Percentiles rank a stretch among this genome's conserved stretches.
These are phyloP conservation scores for Tolmerus cingulatus DNA, from an alignment of 2,888 invertebrate species.

Conservation along the genomic window DNA sequence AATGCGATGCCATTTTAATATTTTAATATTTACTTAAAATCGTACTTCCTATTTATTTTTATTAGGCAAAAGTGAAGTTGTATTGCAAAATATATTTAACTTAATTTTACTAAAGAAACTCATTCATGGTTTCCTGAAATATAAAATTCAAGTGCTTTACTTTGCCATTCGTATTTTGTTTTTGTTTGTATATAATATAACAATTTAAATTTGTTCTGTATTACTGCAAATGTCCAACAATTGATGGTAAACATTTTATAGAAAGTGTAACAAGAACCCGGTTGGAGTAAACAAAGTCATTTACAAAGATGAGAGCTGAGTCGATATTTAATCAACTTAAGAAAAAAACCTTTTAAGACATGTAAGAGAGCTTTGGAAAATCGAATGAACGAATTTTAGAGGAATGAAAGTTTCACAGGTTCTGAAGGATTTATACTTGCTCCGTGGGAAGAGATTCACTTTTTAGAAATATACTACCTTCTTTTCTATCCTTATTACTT, in stretches of 20 bases:
- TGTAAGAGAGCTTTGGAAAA: background rate
- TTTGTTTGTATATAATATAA: background rate
- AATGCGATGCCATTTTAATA: background rate
- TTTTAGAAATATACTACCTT: background rate
- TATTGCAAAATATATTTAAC: background rate
- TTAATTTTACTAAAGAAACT: background rate
- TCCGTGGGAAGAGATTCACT: background rate
- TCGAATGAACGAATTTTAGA: background rate
- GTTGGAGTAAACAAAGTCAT: no score
- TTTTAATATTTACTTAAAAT: background rate
- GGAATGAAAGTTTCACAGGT: background rate
- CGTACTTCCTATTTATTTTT: no score
- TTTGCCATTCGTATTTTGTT: background rate
- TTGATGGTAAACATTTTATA: no score
- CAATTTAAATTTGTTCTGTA: no score
- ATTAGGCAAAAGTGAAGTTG: background rate
- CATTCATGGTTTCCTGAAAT: background rate
- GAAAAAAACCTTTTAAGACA: background rate
- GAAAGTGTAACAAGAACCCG: no score
- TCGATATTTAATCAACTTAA: background rate
- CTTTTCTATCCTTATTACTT: background rate
- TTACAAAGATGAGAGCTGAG: background rate
- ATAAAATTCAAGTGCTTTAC: background rate
- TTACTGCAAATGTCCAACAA: no score
- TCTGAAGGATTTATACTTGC: background rate